Conservation (phyloP, 2,888 invertebrate genomes). For the Sericinus montela region DNA sequence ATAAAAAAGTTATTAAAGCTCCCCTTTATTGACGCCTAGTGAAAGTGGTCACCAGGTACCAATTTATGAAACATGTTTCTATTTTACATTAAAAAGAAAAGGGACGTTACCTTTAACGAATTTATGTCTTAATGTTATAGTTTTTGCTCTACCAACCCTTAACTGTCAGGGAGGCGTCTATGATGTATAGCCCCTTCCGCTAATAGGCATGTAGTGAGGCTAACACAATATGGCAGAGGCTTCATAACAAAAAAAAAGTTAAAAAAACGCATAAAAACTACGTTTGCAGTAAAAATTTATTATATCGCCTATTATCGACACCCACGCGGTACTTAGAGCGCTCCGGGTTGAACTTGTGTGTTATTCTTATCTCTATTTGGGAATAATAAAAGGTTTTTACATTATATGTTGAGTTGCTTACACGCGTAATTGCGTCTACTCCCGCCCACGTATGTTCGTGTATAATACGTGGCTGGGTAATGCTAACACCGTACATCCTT, state of each 20-base stretch:
- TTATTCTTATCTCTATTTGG: slow-evolving; percentile 18
- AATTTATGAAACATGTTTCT: too few relatives aligned
- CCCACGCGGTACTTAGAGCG: slow-evolving; percentile 8
- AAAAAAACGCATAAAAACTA: slow-evolving; percentile 4
- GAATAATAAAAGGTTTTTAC: slow-evolving; percentile 18
- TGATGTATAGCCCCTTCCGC: slow-evolving; percentile 25
- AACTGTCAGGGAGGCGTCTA: slow-evolving; percentile 25
- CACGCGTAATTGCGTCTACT: slow-evolving; percentile 16
- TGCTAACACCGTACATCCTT: background rate
- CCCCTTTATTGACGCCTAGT: too few relatives aligned
- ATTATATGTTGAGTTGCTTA: slow-evolving; percentile 10
- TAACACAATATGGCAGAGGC: slow-evolving; percentile 7
- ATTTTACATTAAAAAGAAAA: background rate
- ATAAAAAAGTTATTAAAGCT: too few relatives aligned
- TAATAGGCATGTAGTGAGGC: slow-evolving; percentile 8
- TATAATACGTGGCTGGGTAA: slow-evolving; percentile 1
- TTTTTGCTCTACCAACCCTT: slow-evolving; percentile 35
- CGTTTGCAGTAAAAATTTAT: slow-evolving; percentile 13
- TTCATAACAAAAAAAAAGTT: too few relatives aligned
- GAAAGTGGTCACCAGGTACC: too few relatives aligned
- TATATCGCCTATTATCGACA: slow-evolving; percentile 10
- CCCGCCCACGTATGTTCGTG: slow-evolving; percentile 11
- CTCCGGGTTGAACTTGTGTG: slow-evolving; percentile 14
- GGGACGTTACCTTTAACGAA: slow-evolving; percentile 28
- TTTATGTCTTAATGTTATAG: slow-evolving; percentile 43